Percentiles rank a stretch among this genome's conserved stretches.
phyloP scores from a whole-genome alignment of 2,888 invertebrate species.

The Micoletzkya japonica region DNA sequence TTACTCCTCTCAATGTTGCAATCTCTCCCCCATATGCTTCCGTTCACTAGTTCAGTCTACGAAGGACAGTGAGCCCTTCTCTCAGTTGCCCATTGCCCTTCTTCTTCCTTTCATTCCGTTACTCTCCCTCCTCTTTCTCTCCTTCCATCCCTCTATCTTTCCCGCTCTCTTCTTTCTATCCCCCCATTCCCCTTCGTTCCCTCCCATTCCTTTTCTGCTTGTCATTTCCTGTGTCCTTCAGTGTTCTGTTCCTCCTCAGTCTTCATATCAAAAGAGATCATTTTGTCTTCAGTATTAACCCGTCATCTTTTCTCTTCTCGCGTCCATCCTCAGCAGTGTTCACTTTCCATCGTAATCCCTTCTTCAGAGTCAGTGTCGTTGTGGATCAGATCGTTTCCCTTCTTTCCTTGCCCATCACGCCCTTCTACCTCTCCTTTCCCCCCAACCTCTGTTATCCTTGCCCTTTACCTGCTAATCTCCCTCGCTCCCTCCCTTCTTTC shows the following conservation, averaged over 20 bases:
- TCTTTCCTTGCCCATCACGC: not conserved
- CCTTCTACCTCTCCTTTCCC: not conserved
- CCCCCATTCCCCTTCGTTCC: not conserved
- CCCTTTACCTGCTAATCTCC: not conserved
- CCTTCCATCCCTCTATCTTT: not conserved
- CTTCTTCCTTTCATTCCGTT: not conserved
- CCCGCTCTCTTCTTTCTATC: not conserved
- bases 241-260: not conserved
- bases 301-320: constrained; percentile 5
- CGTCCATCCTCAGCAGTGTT: constrained; percentile 4
- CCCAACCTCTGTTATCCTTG: not conserved
- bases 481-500: not conserved
- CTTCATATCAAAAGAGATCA: no score
- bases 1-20: constrained; percentile 1
- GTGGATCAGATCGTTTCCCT: not conserved
- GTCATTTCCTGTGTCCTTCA: constrained; percentile 1
- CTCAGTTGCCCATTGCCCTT: not conserved
- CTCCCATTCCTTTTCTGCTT: not conserved
- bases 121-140: not conserved
- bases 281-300: no score
- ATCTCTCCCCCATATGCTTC: not conserved
- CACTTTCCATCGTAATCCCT: not conserved
- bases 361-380: not conserved
- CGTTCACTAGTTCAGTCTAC: not conserved
- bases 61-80: no score